Base-by-base conservation (phyloP, 2,797 vertebrate genomes). In the Gila robusta region DNA sequence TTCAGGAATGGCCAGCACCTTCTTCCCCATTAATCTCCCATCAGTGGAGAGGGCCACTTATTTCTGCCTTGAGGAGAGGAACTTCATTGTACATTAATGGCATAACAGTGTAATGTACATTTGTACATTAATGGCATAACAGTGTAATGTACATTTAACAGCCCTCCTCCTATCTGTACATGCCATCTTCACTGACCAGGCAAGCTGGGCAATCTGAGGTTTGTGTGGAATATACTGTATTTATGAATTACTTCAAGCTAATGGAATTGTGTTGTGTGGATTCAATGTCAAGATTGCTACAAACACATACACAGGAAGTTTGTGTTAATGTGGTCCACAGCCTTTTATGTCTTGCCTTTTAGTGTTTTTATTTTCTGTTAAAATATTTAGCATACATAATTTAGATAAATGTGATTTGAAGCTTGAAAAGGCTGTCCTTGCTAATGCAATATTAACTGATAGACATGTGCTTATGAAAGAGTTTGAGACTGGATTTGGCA, bases 171-270 rank as follows among this genome's bases (percentile, higher is more conserved):
- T 81, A 83, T 52, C 78, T 76, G 49, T 74, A 71, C 23, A 83
- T 59, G 62, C 47, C 39, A 79, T 81, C 69, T 85, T n/a, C 11
- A n/a, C 79, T 81, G 86, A 76, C 76, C n/a, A 54, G 47, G 41
- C 21, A 73, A 37, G 28, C 26, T 71, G 26, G 67, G 41, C 37
- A 74, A 70, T 87, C 21, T 72, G 76, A 83, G 23, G 17, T 26
- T 72, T 80, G n/a, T 88, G 80, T 83, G 83, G 52, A 84, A 84
- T 41, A 74, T 78, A 49, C 47, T 49, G 14, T 49, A 66, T 88
- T 85, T 88, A 83, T 52, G 39, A 87, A 83, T 80, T 81, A 84
- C 82, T 85, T 71, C n/a, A 77, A 67, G 88, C 56, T 78, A 88
- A 89, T 86, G 49, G 37, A 74, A 69, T 81, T 87, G 21, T 54